Base-by-base conservation (phyloP, 2,113 vertebrate species). In the Bostrychus sinensis region DNA sequence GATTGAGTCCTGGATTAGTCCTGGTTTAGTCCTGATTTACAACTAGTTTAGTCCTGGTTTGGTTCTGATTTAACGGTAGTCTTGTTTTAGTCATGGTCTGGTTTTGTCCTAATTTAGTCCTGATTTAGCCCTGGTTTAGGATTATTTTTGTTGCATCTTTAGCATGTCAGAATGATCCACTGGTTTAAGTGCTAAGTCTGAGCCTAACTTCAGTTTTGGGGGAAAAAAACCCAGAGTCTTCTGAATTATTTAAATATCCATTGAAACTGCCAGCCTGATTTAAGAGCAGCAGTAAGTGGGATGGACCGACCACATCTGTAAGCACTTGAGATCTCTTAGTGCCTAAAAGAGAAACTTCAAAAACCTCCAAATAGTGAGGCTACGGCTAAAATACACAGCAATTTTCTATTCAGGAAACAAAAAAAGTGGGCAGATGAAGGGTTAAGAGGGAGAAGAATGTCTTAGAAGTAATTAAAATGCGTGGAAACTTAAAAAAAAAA, bases 301-400 rank as follows among this genome's bases (percentile, higher is more conserved):
- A 69, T 65, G 59, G 30, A 59, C 71, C 41, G 39, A 80, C 72
- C 45, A 83, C 82, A 81, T 67, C 74, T 84, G 84, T 75, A 71
- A 80, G 81, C 26, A 83, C 79, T 86, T 75, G 60, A 72, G 66
- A 66, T 66, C 66, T 77, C 56, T 78, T 59, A 66, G 66, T 65
- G 66, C 65, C 66, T 62, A 70, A 75, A 50, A 72, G 71, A 64
- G 68, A 72, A 68, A 72, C 63, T 81, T 75, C 57, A 82, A 81
- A 51, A 84, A 73, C 22, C 6, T 48, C 68, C 55, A 62, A 58
- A 48, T 22, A 48, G 55, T 59, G 58, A 80, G 67, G 68, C 70
- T 65, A 74, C 43, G 12, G 69, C 62, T 54, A 72, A 82, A 80
- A 82, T 78, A 77, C 70, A 84, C 53, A 5, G 45, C 57, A 58